Evolutionary conservation across 2,797 vertebrate species (phyloP).

Genomic region (Sorex maritimensis): DNA sequence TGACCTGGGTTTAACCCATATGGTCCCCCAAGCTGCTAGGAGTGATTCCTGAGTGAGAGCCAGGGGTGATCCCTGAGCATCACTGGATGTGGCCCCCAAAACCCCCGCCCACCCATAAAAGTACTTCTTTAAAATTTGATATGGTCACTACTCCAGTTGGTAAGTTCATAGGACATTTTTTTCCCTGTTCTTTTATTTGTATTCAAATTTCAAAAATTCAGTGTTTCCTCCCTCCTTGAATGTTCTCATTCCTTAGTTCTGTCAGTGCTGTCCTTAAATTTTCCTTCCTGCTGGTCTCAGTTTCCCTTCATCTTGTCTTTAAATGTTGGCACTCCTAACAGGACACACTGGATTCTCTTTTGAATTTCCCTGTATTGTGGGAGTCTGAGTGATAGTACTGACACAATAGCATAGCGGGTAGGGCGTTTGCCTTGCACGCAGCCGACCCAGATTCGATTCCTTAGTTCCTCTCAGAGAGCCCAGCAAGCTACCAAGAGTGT

Average conservation of each 20-base stretch:
- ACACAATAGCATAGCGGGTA: too few relatives aligned
- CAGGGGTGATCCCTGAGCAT: too few relatives aligned
- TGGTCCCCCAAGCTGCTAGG: too few relatives aligned
- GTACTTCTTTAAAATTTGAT: conserved; percentile 57
- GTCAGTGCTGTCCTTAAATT: neutral
- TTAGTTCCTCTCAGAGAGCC: too few relatives aligned
- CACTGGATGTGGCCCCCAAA: too few relatives aligned
- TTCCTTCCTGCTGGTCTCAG: neutral
- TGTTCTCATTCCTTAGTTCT: neutral
- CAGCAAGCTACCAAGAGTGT: too few relatives aligned
- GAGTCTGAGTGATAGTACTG: too few relatives aligned
- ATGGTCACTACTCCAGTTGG: neutral
- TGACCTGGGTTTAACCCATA: too few relatives aligned
- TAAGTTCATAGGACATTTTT: neutral
- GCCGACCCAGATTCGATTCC: too few relatives aligned
- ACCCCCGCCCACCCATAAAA: too few relatives aligned
- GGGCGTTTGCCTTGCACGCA: too few relatives aligned
- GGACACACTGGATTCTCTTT: neutral
- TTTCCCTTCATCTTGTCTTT: conserved; percentile 46
- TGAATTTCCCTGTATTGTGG: neutral
- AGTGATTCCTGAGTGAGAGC: too few relatives aligned
- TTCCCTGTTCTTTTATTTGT: neutral
- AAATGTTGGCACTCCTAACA: neutral
- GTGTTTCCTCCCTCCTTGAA: neutral
- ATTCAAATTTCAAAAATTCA: neutral